These are phyloP conservation scores for Phocoena sinus DNA, from an alignment of 2,113 vertebrate species.

Conservation along the genomic window DNA sequence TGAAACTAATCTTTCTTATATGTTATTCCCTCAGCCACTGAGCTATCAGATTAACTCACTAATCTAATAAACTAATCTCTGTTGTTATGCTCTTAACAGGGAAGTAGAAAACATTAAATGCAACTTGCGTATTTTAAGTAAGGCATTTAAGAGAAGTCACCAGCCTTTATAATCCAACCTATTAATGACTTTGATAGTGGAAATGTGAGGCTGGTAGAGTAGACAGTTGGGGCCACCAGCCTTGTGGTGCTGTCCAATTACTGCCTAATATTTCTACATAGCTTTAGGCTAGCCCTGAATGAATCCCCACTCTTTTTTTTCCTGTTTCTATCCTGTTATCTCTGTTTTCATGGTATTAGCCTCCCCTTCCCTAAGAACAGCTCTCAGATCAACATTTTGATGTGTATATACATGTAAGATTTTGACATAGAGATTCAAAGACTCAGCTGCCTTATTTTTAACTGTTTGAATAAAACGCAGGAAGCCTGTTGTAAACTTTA, in stretches of 20 bases:
- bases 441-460: constrained; percentile 4
- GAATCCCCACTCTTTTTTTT: neutral
- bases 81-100: constrained; percentile 25
- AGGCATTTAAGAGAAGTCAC: neutral
- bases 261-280: constrained; percentile 1
- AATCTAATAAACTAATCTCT: constrained; percentile 47
- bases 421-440: constrained; percentile 11
- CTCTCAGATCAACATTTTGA: neutral
- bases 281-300: neutral
- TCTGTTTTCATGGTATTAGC: neutral
- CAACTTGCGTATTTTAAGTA: constrained; percentile 14
- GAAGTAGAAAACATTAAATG: constrained; percentile 12
- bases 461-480: constrained; percentile 18
- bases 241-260: neutral
- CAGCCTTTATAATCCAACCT: neutral
- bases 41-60: constrained; percentile 35
- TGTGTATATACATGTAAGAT: neutral
- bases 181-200: neutral
- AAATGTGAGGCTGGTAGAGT: neutral
- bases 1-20: neutral
- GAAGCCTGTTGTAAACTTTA: neutral
- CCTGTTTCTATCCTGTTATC: neutral
- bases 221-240: neutral
- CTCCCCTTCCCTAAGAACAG: neutral
- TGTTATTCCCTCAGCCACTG: constrained; percentile 31